phyloP scores from a whole-genome alignment of 2,888 invertebrate species.

The Eupithecia abbreviata region DNA sequence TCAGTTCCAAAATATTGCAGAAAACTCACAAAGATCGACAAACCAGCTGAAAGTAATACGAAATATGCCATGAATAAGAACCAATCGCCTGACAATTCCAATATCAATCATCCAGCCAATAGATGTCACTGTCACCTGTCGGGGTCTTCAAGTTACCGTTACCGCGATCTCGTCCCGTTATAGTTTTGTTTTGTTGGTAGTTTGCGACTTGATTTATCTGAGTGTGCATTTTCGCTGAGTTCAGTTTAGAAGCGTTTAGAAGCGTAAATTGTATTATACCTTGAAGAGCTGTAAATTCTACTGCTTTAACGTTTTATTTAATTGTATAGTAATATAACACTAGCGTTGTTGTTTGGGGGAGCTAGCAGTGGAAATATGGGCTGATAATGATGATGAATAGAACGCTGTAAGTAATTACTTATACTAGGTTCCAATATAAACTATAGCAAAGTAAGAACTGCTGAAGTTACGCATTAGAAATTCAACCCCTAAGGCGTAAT shows the following conservation, averaged over 20 bases:
- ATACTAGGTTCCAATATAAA: neutral
- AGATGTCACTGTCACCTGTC: slow-evolving; percentile 62
- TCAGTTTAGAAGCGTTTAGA: neutral
- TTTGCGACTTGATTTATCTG: slow-evolving; percentile 23
- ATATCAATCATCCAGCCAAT: slow-evolving; percentile 64
- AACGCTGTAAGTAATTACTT: neutral
- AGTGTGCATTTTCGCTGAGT: slow-evolving; percentile 11
- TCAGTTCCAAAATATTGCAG: too few species aligned
- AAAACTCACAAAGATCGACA: neutral
- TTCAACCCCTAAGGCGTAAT: slow-evolving; percentile 22
- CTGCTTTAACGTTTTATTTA: neutral
- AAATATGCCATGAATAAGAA: slow-evolving; percentile 32
- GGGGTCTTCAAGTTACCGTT: slow-evolving; percentile 40
- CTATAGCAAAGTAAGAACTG: neutral
- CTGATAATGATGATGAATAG: neutral
- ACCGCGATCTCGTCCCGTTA: slow-evolving; percentile 30
- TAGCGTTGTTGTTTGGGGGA: neutral
- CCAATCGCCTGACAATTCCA: slow-evolving; percentile 47
- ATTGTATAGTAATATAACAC: neutral
- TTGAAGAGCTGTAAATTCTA: neutral
- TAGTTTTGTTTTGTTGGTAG: slow-evolving; percentile 32
- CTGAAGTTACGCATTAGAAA: slow-evolving; percentile 1
- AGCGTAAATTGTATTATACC: neutral
- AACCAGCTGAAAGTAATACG: neutral
- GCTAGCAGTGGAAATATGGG: too few species aligned